Evolutionary conservation across 2,113 vertebrate species (phyloP).

Genomic region (Hemibagrus wyckioides): DNA sequence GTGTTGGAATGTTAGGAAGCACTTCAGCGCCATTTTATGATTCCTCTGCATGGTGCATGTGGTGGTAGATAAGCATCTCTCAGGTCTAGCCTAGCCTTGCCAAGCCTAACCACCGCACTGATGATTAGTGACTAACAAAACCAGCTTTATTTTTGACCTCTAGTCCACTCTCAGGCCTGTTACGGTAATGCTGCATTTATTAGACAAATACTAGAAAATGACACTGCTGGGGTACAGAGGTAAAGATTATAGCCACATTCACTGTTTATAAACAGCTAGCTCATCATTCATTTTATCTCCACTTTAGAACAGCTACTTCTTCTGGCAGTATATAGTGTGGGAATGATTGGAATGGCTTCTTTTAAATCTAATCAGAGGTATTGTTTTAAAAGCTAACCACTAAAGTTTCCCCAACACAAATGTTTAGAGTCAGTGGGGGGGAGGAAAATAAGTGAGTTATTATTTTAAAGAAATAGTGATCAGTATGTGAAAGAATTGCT

Average conservation of each 20-base stretch:
- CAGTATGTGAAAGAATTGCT: neutral
- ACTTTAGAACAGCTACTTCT: neutral
- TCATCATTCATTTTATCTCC: too few relatives aligned
- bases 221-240: neutral
- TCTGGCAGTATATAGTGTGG: too few relatives aligned
- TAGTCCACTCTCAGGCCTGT: conserved; percentile 52
- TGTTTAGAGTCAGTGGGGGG: neutral
- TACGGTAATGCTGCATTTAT: conserved; percentile 59
- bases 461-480: too few relatives aligned
- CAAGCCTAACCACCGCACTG: conserved; percentile 52
- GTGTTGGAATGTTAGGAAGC: neutral
- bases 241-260: neutral
- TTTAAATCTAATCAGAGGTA: neutral
- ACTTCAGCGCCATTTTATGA: neutral
- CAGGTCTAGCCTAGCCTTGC: conserved; percentile 63
- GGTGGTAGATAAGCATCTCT: conserved; percentile 50
- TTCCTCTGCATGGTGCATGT: conserved; percentile 19
- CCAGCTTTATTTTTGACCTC: conserved; percentile 32
- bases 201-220: neutral
- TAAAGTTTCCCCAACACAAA: neutral
- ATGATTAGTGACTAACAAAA: conserved; percentile 27
- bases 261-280: neutral
- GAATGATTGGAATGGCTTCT: conserved; percentile 16
- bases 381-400: neutral
- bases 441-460: too few relatives aligned